Conservation (phyloP, 92 coral and sea anemone species). For the Montipora capitata region DNA sequence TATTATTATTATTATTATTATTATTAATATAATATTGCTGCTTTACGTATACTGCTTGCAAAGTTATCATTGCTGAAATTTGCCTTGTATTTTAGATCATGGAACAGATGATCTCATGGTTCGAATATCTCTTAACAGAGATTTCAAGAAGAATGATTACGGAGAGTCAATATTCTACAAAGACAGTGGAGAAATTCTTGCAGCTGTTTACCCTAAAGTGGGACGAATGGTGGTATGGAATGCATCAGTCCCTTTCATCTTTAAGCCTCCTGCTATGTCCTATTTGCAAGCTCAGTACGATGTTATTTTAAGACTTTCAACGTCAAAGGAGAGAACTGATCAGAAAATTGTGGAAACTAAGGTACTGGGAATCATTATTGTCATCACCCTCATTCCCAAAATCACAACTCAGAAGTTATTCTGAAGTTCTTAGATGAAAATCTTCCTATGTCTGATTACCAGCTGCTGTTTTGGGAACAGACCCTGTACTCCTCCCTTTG, state of each 20-base stretch:
- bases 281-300: slow-evolving; percentile 86
- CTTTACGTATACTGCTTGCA: too few relatives aligned
- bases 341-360: slow-evolving; percentile 44
- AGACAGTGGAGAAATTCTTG: slow-evolving; percentile 83
- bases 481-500: too few relatives aligned
- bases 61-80: too few relatives aligned
- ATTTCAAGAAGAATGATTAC: slow-evolving; percentile 92
- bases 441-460: too few relatives aligned
- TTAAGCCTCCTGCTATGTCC: slow-evolving; percentile 96
- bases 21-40: too few relatives aligned
- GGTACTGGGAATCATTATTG: slow-evolving; percentile 49
- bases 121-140: slow-evolving; percentile 80
- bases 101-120: slow-evolving; percentile 75
- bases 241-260: slow-evolving; percentile 77
- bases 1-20: too few relatives aligned
- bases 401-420: background rate
- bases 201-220: slow-evolving; percentile 81
- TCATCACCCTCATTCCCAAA: background rate
- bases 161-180: slow-evolving; percentile 92
- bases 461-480: too few relatives aligned
- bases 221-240: slow-evolving; percentile 94
- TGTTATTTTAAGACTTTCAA: slow-evolving; percentile 76
- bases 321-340: slow-evolving; percentile 82
- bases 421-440: too few relatives aligned
- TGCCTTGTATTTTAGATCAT: slow-evolving; percentile 15